Percentiles rank a stretch among this genome's conserved stretches.
phyloP scores from a whole-genome alignment of 2,797 vertebrate genomes.

The Sparidentex hasta region DNA sequence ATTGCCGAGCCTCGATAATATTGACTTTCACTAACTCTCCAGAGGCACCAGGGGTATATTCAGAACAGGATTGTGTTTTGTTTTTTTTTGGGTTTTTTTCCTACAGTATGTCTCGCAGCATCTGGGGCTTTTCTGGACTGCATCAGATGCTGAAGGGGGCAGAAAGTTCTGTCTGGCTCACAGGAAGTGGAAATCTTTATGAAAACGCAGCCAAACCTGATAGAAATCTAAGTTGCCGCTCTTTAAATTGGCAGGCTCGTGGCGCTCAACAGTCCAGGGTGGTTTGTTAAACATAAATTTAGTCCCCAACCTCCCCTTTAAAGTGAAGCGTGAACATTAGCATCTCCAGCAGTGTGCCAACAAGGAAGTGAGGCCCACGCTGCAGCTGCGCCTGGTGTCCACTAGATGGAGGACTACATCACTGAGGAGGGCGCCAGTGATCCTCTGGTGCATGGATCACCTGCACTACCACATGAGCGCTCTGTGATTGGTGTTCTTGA shows the following conservation, averaged over 20 bases:
- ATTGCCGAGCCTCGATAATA: slow-evolving; percentile 75
- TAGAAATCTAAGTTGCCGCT: neutral
- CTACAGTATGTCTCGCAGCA: slow-evolving; percentile 15
- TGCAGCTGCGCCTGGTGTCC: slow-evolving; percentile 38
- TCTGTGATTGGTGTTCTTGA: too few relatives aligned
- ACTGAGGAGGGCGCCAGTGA: neutral
- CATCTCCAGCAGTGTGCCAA: neutral
- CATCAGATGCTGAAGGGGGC: neutral
- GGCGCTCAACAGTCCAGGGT: neutral
- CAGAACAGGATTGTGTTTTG: slow-evolving; percentile 48
- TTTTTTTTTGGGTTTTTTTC: neutral
- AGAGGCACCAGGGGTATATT: slow-evolving; percentile 58
- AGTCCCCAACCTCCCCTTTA: neutral
- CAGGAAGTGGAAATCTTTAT: neutral
- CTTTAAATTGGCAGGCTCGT: neutral
- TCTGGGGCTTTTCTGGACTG: slow-evolving; percentile 22
- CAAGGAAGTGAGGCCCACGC: neutral
- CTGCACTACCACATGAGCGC: too few relatives aligned
- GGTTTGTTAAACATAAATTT: neutral
- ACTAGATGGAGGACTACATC: slow-evolving; percentile 66
- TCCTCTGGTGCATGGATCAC: too few relatives aligned
- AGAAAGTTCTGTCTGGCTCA: neutral
- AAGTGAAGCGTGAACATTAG: neutral
- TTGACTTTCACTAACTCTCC: slow-evolving; percentile 75
- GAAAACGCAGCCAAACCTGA: neutral